Evolutionary conservation across 92 coral and sea anemone genomes (phyloP), one percentile per base, ranked within the genome.

Genomic region (Parazoanthus darwini): DNA sequence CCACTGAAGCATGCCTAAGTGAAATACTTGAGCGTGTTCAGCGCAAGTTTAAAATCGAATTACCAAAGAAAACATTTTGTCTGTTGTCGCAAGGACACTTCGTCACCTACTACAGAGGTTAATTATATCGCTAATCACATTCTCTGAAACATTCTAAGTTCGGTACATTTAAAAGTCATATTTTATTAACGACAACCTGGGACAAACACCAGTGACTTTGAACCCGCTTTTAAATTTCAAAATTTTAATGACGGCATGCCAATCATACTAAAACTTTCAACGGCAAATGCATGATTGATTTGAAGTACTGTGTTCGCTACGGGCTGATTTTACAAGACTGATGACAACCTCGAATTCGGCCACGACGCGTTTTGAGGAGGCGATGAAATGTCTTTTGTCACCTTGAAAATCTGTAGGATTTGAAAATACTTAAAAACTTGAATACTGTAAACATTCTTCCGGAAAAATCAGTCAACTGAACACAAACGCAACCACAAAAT

Each of bases 381-480:
- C 8, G 26, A 46, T 56, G 79, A 84, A 71, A 71, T 71, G 65
- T 25, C 38, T 23, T 23, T 35, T 16, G 63, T 84, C 58, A 68
- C 44, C 29, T 11, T 84, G 68, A 29, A 68, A 71, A 72, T 48
- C 68, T 33, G 29, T 71, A 71, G 71, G 35, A 16, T 29, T n/a
- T 48, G 0, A 78, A 46, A 46, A 46, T 20, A 26, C 36, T 43
- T 78, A 10, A 46, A 77, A 42, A 25, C 33, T 65, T 65, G 18
- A 82, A 71, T 26, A 20, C 44, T n/a, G 54, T 43, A 70, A 72
- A 22, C 78, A 16, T 75, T 11, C 79, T 84, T 84, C 66, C 87
- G 67, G 42, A 46, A 8, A 68, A 84, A 44, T 23, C 56, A 65
- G 78, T 66, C 86, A 11, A 14, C 56, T 39, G 63, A 82, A 65